These are phyloP conservation scores for Megalonaias nervosa DNA, from an alignment of 1,140 invertebrate genomes.

Conservation along the genomic window DNA sequence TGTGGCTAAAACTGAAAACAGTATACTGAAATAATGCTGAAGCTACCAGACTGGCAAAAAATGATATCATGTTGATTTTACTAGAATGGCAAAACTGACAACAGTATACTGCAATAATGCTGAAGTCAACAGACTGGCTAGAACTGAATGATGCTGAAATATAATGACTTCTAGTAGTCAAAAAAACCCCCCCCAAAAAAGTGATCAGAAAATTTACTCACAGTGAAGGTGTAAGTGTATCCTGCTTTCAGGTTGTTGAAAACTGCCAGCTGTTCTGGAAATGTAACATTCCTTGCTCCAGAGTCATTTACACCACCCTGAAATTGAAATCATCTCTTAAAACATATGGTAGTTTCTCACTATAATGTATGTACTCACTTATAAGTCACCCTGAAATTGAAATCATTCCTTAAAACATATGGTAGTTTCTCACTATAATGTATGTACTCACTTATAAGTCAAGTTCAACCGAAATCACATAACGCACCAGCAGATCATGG, in stretches of 20 bases:
- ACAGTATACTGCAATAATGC: background rate
- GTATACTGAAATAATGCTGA: too few species aligned
- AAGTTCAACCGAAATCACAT: too few species aligned
- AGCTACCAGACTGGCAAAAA: too few species aligned
- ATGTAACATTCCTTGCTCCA: slow-evolving; percentile 12
- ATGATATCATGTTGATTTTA: too few species aligned
- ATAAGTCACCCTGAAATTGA: background rate
- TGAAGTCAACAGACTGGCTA: background rate
- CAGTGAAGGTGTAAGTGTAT: slow-evolving; percentile 46
- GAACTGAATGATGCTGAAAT: background rate
- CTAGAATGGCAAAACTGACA: background rate
- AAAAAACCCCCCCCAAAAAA: background rate
- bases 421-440: too few species aligned
- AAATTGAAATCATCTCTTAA: background rate
- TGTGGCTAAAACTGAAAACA: too few species aligned
- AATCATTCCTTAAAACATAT: background rate
- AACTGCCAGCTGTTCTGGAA: slow-evolving; percentile 6
- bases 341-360: background rate
- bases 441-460: too few species aligned
- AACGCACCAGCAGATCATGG: too few species aligned
- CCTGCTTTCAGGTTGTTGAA: slow-evolving; percentile 46
- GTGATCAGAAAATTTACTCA: slow-evolving; percentile 18
- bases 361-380: too few species aligned
- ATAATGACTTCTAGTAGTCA: background rate
- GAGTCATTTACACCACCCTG: background rate